Evolutionary conservation across 2,888 invertebrate genomes (phyloP), one percentile per base, ranked within the genome.

Genomic region (Luperina testacea): DNA sequence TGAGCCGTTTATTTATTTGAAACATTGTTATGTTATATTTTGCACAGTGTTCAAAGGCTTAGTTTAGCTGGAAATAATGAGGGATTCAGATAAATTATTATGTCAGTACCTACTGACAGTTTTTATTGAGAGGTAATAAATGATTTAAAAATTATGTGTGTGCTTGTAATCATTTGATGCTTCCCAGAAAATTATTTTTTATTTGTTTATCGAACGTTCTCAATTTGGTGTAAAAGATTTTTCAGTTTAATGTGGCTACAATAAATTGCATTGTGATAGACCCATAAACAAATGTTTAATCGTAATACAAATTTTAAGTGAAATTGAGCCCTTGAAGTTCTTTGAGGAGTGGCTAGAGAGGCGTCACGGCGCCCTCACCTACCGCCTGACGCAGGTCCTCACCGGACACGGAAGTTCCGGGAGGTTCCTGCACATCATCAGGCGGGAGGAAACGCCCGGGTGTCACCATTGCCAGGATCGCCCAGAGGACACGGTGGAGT

Each of bases 51-150:
- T 75, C 70, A 67, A 61, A 78, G 65, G 48, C 67, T 84, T 72
- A 67, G 73, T 38, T 61, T 27, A 75, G 51, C 76, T 64, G 70
- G 64, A 75, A 75, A 80, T 81, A 78, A 76, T 76, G 71, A 85
- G 75, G 15, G 42, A 13, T 69, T 51, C 68, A 70, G 32, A 75
- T 80, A 72, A 74, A 83, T 83, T 75, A 72, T 78, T 53, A 45
- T 72, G 82, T 85, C 71, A 70, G 42, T 71, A 70, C n/a, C n/a
- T n/a, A n/a, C 59, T 68, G 76, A 32, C 70, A 64, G 53, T 24
- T 81, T 80, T 85, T 77, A 85, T 65, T 70, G 64, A 71, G 57
- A 24, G 53, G 70, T 77, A 65, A 75, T 81, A 86, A 80, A 86
- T 86, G 57, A 75, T 82, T 78, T n/a, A 13, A 59, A 78, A 84